Base-by-base conservation (phyloP, 2,113 vertebrate species). In the cat (Felis catus) region DNA sequence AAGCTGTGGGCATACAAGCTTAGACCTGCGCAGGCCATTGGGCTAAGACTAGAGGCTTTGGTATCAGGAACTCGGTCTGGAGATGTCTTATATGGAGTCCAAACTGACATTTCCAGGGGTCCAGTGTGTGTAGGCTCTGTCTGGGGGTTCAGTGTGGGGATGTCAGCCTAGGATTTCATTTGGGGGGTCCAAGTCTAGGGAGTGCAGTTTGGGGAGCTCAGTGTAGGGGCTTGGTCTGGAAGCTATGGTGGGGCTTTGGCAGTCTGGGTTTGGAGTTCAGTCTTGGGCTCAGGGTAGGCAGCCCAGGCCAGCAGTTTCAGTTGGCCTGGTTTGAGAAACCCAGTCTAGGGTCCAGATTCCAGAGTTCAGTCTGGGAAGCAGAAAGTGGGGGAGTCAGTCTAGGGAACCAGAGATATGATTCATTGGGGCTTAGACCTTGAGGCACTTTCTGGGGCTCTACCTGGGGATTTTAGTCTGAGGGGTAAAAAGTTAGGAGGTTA, bases 351-450 rank as follows among this genome's bases (percentile, higher is more conserved):
- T 55, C 58, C 2, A 87, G 39, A n/a, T 39, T 81, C 33, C 36
- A 73, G 81, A 89, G 70, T 95, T 94, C 12, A 93, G 41, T 74
- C 19, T 85, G 39, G 51, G 82, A 88, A 27, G 7, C 63, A 91
- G 39, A 95, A 73, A 70, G 36, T 66, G 21, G 53, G 16, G 4
- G 41, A 79, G 21, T 91, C 58, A 94, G 39, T 91, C n/a, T 93
- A 70, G 13, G 73, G 70, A 97, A 93, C n/a, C 74, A 94, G 79
- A 97, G 39, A 68, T 63, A 92, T 68, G 39, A 96, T 68, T 93
- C 63, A 87, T 39, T 74, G 86, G 65, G 51, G 13, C 41, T 93
- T 71, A 97, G 61, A 84, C 13, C 61, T 89, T 29, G 29, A 95
- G 70, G 63, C 5, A 93, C 31, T 95, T 97, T 86, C n/a, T 90